Conservation (phyloP, 2,888 invertebrate species). For the Drosophila villosipedis region DNA sequence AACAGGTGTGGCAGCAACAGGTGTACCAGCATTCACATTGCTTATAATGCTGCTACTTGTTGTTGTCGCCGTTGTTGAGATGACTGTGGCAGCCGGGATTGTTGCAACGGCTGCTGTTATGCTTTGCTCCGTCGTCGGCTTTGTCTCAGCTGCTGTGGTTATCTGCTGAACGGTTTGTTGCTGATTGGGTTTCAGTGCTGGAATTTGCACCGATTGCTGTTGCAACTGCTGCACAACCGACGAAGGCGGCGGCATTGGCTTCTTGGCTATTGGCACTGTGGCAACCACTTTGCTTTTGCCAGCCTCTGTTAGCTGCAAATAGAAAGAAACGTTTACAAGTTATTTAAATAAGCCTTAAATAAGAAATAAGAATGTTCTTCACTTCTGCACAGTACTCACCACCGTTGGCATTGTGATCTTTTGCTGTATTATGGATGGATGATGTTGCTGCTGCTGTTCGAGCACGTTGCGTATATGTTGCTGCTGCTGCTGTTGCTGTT, state of each 20-base stretch:
- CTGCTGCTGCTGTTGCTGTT: conserved; percentile 83
- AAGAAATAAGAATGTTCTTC: background rate
- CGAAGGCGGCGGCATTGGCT: conserved; percentile 31
- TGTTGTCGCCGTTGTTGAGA: conserved; percentile 25
- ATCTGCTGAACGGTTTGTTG: conserved; percentile 28
- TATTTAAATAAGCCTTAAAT: background rate
- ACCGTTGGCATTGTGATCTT: conserved; percentile 72
- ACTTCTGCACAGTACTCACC: conserved; percentile 28
- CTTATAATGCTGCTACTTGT: conserved; percentile 15
- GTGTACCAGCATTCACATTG: background rate
- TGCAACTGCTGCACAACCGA: conserved; percentile 38
- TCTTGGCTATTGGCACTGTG: conserved; percentile 47
- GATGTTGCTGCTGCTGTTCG: conserved; percentile 65
- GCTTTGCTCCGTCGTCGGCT: conserved; percentile 11
- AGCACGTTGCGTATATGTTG: conserved; percentile 79
- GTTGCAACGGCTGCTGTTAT: conserved; percentile 13
- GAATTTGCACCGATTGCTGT: conserved; percentile 42
- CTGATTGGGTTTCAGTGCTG: conserved; percentile 35
- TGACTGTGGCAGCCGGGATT: conserved; percentile 22
- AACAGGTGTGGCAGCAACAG: conserved; percentile 10
- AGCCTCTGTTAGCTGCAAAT: conserved; percentile 45
- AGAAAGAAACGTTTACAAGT: background rate
- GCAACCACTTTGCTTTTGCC: conserved; percentile 44
- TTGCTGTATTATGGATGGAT: conserved; percentile 81
- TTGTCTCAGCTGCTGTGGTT: conserved; percentile 23